A percentile compares a stretch with the other conserved stretches of the same genome.
Conservation (phyloP, 2,797 vertebrate species). For the Cephalopachus bancanus region DNA sequence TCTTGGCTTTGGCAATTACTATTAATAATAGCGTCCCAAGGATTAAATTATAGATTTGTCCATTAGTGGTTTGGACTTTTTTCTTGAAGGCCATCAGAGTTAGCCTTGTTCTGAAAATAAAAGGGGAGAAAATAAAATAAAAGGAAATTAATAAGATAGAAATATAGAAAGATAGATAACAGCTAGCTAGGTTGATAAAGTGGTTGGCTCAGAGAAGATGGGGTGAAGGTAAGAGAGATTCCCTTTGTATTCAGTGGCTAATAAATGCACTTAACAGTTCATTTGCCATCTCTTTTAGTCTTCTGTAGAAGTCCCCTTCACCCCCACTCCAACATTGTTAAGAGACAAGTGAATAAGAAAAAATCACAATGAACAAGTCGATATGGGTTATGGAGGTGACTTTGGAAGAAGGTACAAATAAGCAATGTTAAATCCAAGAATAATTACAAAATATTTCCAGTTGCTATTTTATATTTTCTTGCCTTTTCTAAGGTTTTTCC, state of each 20-base stretch:
- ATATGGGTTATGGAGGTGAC: background rate
- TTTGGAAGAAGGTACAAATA: background rate
- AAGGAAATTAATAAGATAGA: background rate
- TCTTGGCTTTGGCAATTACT: background rate
- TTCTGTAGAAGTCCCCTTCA: background rate
- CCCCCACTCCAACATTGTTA: background rate
- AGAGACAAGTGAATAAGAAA: background rate
- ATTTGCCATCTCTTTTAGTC: background rate
- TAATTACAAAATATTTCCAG: background rate
- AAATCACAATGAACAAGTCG: background rate
- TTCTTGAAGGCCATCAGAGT: background rate
- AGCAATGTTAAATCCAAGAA: background rate
- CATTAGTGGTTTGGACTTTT: background rate
- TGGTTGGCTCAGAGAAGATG: background rate
- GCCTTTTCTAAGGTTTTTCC: background rate
- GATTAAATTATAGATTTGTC: background rate
- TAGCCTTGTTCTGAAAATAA: background rate
- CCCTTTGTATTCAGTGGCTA: background rate
- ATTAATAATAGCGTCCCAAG: background rate
- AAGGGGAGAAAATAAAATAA: background rate
- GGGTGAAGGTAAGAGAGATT: background rate
- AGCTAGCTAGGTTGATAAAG: background rate
- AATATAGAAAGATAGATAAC: background rate
- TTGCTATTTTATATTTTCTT: background rate
- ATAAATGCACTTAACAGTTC: background rate